These are phyloP conservation scores for Anodontia alba DNA, from an alignment of 2,888 invertebrate genomes.

Conservation along the genomic window DNA sequence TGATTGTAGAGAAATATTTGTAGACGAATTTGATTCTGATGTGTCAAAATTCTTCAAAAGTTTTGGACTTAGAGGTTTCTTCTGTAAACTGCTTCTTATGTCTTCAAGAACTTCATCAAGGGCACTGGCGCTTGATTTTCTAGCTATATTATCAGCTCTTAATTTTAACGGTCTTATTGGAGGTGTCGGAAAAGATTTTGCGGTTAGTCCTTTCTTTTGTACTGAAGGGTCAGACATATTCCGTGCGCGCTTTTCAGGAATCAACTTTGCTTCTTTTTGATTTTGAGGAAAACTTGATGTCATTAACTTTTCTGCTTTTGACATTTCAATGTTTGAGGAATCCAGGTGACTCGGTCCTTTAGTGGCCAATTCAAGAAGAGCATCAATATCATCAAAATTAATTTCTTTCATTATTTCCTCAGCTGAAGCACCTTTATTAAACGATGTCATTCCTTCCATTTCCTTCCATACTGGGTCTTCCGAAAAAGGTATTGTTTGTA, in stretches of 20 bases:
- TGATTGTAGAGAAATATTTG: slow-evolving; percentile 53
- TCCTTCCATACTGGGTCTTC: slow-evolving; percentile 82
- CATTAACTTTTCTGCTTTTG: slow-evolving; percentile 35
- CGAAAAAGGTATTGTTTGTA: slow-evolving; percentile 80
- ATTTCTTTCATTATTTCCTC: slow-evolving; percentile 34
- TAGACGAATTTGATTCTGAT: slow-evolving; percentile 59
- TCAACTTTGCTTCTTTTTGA: slow-evolving; percentile 36
- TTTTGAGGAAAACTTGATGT: slow-evolving; percentile 28
- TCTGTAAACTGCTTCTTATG: slow-evolving; percentile 74
- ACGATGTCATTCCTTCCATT: slow-evolving; percentile 78
- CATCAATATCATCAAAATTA: slow-evolving; percentile 61
- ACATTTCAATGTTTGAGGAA: neutral
- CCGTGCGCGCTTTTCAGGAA: slow-evolving; percentile 24
- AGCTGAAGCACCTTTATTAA: slow-evolving; percentile 58
- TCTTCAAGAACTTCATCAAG: slow-evolving; percentile 80
- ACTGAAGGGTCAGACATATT: slow-evolving; percentile 42
- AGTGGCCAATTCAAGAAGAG: slow-evolving; percentile 52
- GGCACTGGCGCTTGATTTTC: slow-evolving; percentile 72
- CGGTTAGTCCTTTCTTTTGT: slow-evolving; percentile 21
- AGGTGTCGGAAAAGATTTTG: slow-evolving; percentile 72
- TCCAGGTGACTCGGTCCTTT: neutral
- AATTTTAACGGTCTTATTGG: slow-evolving; percentile 75
- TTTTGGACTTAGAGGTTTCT: slow-evolving; percentile 68
- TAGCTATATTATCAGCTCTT: slow-evolving; percentile 41
- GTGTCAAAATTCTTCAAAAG: slow-evolving; percentile 62